Evolutionary conservation across 2,888 invertebrate genomes (phyloP).

Genomic region (Tenthredo notha): DNA sequence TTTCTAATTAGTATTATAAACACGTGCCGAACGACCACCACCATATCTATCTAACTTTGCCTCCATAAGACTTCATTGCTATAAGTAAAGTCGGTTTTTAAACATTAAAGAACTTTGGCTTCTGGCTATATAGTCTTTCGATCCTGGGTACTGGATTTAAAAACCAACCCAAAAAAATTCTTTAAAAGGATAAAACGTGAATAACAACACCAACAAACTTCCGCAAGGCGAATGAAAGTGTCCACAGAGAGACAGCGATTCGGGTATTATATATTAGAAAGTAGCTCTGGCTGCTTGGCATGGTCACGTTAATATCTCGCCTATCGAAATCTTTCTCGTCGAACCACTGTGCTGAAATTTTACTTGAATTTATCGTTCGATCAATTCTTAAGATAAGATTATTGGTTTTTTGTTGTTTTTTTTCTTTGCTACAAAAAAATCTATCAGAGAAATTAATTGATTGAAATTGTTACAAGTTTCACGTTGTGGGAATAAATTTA

Average conservation of each 20-base stretch:
- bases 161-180: not conserved
- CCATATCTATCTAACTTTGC: not conserved
- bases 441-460: not conserved
- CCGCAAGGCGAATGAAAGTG: constrained; percentile 50
- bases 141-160: not conserved
- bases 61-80: not conserved
- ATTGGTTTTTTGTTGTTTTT: not conserved
- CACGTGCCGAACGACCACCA: constrained; percentile 20
- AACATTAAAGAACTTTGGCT: not conserved
- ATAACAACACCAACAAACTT: not conserved
- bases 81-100: not conserved
- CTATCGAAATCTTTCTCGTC: constrained; percentile 15
- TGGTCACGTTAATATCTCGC: constrained; percentile 17
- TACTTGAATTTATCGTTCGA: not conserved
- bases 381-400: not conserved
- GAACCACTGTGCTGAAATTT: not conserved
- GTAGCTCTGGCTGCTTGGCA: constrained; percentile 20
- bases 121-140: not conserved
- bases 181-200: not conserved
- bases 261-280: constrained; percentile 55
- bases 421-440: not conserved
- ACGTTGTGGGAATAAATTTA: not conserved
- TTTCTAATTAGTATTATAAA: not conserved
- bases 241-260: constrained; percentile 46
- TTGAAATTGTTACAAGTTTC: not conserved